Evolutionary conservation across 2,113 vertebrate species (phyloP).

Genomic region (Vicugna pacos): DNA sequence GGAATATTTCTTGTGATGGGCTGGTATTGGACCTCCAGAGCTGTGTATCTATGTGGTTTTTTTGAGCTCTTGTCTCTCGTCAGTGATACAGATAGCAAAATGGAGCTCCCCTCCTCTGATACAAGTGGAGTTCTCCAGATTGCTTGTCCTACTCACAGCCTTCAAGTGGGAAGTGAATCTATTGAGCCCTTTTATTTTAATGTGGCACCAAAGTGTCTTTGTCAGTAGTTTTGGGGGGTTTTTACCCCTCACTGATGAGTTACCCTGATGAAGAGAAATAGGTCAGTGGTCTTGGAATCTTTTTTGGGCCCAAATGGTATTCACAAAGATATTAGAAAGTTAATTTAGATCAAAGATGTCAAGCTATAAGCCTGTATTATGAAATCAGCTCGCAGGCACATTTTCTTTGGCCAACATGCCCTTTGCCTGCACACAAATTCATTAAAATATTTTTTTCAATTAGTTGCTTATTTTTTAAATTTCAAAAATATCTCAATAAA

Average conservation of each 20-base stretch:
- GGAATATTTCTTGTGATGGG: not conserved
- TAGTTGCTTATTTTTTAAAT: constrained; percentile 36
- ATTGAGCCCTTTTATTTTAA: not conserved
- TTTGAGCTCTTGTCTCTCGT: not conserved
- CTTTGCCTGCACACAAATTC: not conserved
- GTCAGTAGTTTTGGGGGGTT: not conserved
- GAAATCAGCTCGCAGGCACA: constrained; percentile 10
- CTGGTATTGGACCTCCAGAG: not conserved
- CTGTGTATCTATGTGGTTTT: not conserved
- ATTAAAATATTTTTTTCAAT: not conserved
- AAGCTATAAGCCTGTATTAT: not conserved
- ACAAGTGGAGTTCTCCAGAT: not conserved
- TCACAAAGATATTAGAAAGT: constrained; percentile 45
- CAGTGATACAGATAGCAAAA: not conserved
- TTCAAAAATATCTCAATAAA: not conserved
- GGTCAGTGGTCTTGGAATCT: not conserved
- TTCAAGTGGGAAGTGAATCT: not conserved
- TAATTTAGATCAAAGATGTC: constrained; percentile 47
- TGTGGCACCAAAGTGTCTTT: not conserved
- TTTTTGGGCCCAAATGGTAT: not conserved
- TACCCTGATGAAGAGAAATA: not conserved
- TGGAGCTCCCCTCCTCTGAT: not conserved
- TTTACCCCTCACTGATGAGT: not conserved
- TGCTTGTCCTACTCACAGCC: not conserved
- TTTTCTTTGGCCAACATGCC: not conserved